Evolutionary conservation across 2,113 vertebrate species (phyloP).

Genomic region (Pluvianellus socialis): DNA sequence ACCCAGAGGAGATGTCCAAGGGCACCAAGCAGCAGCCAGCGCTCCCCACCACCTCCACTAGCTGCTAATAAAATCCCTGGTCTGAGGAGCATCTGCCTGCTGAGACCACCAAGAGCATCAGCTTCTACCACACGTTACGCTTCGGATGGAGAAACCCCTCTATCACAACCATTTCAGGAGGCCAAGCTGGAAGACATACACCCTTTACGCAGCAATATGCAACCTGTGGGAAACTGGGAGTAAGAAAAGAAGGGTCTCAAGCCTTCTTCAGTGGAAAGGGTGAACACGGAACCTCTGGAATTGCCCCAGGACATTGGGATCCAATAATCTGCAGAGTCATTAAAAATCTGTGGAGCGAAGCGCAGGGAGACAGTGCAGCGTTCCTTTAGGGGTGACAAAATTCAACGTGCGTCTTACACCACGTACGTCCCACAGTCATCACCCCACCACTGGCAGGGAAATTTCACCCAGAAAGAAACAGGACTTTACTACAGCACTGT

Average conservation of each 20-base stretch:
- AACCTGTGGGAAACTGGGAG: neutral
- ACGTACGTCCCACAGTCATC: accelerated
- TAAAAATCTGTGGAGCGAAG: neutral
- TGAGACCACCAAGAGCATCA: neutral
- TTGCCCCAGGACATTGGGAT: neutral
- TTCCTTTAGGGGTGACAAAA: neutral
- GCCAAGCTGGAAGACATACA: neutral
- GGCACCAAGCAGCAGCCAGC: neutral
- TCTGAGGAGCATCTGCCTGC: neutral
- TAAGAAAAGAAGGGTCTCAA: neutral
- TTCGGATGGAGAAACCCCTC: neutral
- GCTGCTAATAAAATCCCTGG: neutral
- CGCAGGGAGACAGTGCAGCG: neutral
- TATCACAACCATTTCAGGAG: neutral
- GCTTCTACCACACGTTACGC: accelerated
- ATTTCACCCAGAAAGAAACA: neutral
- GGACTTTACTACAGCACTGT: neutral
- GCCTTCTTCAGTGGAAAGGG: neutral
- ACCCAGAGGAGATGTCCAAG: neutral
- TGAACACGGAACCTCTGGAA: neutral
- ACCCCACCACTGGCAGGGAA: neutral
- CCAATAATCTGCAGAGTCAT: neutral
- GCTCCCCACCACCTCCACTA: neutral
- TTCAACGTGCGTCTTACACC: accelerated
- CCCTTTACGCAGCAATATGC: neutral